Conservation (phyloP, 2,797 vertebrate species). For the Gobio occitaniae region DNA sequence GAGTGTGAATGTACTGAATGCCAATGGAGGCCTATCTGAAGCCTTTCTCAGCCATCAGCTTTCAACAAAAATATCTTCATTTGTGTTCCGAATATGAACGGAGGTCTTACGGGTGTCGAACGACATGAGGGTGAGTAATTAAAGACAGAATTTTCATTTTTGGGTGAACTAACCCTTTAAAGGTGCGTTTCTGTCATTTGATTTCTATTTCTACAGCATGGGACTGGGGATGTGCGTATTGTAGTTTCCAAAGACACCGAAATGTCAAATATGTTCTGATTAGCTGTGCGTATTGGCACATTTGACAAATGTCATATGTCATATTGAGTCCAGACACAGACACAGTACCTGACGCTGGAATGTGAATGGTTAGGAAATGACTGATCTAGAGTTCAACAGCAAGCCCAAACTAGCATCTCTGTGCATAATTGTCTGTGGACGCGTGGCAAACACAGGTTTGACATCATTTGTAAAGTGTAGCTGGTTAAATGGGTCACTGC, state of each 20-base stretch:
- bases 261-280: not conserved
- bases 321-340: not conserved
- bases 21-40: too few species aligned
- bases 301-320: not conserved
- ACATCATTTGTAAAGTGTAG: constrained; percentile 48
- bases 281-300: not conserved
- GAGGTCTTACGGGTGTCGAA: too few species aligned
- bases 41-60: too few species aligned
- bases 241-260: not conserved
- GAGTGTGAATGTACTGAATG: too few species aligned
- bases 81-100: too few species aligned
- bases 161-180: not conserved
- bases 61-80: too few species aligned
- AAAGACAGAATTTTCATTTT: too few species aligned
- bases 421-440: not conserved
- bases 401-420: constrained; percentile 15
- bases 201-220: not conserved
- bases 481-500: constrained; percentile 63
- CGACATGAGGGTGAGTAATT: too few species aligned
- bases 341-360: not conserved
- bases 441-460: constrained; percentile 54
- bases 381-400: constrained; percentile 12
- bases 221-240: not conserved
- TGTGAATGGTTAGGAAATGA: not conserved
- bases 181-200: not conserved